A percentile compares a stretch with the other conserved stretches of the same genome.
phyloP scores from a whole-genome alignment of 23 tunicate genomes.

The Styela clava region DNA sequence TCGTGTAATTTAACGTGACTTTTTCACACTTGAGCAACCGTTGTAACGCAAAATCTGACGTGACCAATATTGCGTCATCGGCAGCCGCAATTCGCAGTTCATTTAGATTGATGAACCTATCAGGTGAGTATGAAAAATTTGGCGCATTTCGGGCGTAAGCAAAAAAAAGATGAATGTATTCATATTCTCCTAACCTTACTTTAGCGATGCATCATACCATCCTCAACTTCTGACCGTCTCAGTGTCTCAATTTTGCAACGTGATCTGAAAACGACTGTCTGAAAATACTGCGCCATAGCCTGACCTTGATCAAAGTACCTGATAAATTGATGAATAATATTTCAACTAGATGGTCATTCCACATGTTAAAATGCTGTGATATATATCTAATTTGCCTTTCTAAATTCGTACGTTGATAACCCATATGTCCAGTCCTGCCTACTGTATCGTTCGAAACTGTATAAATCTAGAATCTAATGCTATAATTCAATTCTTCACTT shows the following conservation, averaged over 20 bases:
- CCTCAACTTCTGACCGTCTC: not conserved
- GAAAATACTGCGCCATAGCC: not conserved
- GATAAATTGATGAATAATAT: too few species aligned
- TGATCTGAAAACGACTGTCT: not conserved
- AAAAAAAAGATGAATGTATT: not conserved
- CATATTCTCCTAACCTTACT: not conserved
- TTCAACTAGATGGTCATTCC: too few species aligned
- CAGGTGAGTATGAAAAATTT: not conserved
- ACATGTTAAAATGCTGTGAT: too few species aligned
- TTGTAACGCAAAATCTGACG: not conserved
- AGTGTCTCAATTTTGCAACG: not conserved
- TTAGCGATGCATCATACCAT: not conserved
- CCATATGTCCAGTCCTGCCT: too few species aligned
- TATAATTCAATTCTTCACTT: too few species aligned
- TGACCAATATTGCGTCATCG: not conserved
- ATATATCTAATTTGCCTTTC: too few species aligned
- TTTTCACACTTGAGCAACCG: not conserved
- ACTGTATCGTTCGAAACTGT: too few species aligned
- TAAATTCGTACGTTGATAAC: too few species aligned
- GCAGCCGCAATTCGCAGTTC: too few species aligned
- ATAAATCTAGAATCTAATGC: too few species aligned
- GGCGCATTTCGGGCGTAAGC: too few species aligned
- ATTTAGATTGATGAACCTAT: too few species aligned
- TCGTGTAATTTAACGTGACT: not conserved
- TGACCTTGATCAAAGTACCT: not conserved